Conservation (phyloP, 2,797 vertebrate genomes). For the Masticophis lateralis region DNA sequence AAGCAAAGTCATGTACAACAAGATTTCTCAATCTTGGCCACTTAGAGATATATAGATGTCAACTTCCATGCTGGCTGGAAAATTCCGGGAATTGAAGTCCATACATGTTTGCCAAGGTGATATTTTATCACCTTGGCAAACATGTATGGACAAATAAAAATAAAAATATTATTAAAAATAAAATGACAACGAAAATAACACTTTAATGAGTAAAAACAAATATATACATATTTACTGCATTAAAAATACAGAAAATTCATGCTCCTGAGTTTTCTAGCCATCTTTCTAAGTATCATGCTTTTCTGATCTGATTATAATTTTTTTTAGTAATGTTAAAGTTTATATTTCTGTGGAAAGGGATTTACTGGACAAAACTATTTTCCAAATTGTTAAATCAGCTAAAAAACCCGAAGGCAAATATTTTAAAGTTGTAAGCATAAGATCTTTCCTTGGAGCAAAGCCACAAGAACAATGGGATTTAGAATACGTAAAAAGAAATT, state of each 20-base stretch:
- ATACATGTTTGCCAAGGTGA: background rate
- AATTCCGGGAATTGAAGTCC: background rate
- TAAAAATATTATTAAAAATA: too few species aligned
- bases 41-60: background rate
- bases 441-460: background rate
- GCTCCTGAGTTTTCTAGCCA: background rate
- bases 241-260: background rate
- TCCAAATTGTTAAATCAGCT: background rate
- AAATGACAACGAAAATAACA: background rate
- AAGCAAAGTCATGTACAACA: background rate
- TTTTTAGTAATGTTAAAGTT: background rate
- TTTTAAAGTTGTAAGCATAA: background rate
- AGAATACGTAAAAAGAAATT: background rate
- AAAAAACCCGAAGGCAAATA: background rate
- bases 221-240: background rate
- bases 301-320: background rate
- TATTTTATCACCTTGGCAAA: too few species aligned
- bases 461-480: background rate
- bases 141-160: too few species aligned
- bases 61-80: background rate
- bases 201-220: background rate
- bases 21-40: background rate
- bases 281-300: background rate
- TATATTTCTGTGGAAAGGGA: background rate
- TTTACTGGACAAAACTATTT: background rate